Base-by-base conservation (phyloP, 2,113 vertebrate genomes). In the Fregetta grallaria region DNA sequence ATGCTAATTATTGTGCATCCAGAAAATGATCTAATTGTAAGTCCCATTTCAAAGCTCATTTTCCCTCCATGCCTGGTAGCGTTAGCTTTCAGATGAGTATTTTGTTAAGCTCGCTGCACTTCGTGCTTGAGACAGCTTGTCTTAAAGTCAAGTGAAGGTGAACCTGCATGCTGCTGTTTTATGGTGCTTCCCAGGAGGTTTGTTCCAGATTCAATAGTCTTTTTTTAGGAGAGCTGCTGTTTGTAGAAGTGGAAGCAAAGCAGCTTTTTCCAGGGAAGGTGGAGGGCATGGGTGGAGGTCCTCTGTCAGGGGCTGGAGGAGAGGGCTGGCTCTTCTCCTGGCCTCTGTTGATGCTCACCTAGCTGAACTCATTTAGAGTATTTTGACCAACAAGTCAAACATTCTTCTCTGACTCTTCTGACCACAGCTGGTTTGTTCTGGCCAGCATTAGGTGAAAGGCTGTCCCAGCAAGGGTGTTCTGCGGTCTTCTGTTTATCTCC, bases 11-110 rank as follows among this genome's bases (percentile, higher is more conserved):
- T 63, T 58, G 91, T 32, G 22, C 72, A 70, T 81, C 90, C 82
- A 82, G 55, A 59, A 84, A 96, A 97, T 44, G 27, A 67, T 83
- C 61, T 90, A 21, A 44, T 86, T 56, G 32, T 59, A 82, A 85
- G 45, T 77, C 72, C 85, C 82, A 42, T 89, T 84, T 84, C 78
- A 50, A 92, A 75, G 77, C 66, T 89, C 34, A 22, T 97, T 84
- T 88, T 85, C 72, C 40, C 32, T 71, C 45, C 6, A 1, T 63
- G 65, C 56, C 86, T 49, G 50, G 34, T 42, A 82, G 44, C 9
- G 1, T n/a, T 38, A 22, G 18, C 26, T 88, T 79, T 49, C 70
- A 85, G 38, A 27, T 0, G 1, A 13, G 53, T 18, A 6, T 53
- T 77, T 73, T 32, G 52, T 65, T 36, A 36, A 53, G 38, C 61